Percentiles rank a stretch among this genome's conserved stretches.
Evolutionary conservation across 2,888 invertebrate species (phyloP).

Genomic region (Sipunculus nudus): DNA sequence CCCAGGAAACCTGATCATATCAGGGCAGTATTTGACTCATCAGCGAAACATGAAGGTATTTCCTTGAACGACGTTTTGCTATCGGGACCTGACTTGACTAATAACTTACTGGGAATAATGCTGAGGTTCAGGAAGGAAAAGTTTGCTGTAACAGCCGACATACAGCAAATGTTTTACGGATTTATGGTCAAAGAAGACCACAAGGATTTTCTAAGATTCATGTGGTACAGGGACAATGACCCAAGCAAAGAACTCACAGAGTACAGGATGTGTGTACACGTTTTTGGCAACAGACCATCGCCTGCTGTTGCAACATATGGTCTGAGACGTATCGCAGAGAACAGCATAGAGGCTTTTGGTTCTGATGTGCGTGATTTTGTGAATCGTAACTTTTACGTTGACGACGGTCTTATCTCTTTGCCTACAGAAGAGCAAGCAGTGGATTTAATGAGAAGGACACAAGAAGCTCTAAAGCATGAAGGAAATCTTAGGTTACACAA

Average conservation of each 20-base stretch:
- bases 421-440: constrained; percentile 21
- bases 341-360: constrained; percentile 2
- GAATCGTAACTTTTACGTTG: constrained; percentile 35
- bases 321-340: constrained; percentile 33
- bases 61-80: constrained; percentile 35
- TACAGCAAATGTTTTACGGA: constrained; percentile 37
- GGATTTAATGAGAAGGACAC: constrained; percentile 32
- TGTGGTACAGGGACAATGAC: constrained; percentile 36
- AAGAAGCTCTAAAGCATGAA: constrained; percentile 9
- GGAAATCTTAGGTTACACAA: constrained; percentile 40
- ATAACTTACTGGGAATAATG: constrained; percentile 33
- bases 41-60: constrained; percentile 26
- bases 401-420: constrained; percentile 34
- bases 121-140: constrained; percentile 26
- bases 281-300: constrained; percentile 33
- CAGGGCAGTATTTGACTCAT: constrained; percentile 37
- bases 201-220: constrained; percentile 43
- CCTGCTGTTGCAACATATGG: constrained; percentile 41
- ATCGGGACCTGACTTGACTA: constrained; percentile 38
- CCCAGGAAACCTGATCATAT: constrained; percentile 35
- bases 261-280: constrained; percentile 36
- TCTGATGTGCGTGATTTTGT: constrained; percentile 32
- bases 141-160: constrained; percentile 31
- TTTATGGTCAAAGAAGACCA: constrained; percentile 39
- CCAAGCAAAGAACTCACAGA: constrained; percentile 35